Conservation (phyloP, 2,113 vertebrate species). For the Pampusana beccarii region DNA sequence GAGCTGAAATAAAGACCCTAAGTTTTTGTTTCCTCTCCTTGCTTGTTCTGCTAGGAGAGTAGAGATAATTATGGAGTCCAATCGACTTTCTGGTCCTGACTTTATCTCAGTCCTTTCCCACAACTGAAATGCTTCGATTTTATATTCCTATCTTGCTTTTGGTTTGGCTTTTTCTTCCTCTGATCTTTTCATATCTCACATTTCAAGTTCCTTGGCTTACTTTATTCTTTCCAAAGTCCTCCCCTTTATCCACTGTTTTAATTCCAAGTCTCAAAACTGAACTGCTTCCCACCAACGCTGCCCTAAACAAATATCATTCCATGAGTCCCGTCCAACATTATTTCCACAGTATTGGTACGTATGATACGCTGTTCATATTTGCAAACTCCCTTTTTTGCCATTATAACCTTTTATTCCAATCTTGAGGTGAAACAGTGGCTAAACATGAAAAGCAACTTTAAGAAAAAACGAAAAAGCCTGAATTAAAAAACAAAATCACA, state of each 20-base stretch:
- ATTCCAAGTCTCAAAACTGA: neutral
- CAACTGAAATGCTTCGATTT: neutral
- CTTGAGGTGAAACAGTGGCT: neutral
- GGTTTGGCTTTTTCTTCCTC: neutral
- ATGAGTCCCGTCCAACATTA: neutral
- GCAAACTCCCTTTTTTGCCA: neutral
- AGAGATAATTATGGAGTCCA: neutral
- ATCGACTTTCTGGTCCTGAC: neutral
- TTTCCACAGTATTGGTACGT: neutral
- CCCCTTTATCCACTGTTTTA: neutral
- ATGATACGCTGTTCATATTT: neutral
- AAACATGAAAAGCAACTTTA: neutral
- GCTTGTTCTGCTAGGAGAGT: neutral
- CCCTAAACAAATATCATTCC: neutral
- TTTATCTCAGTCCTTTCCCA: neutral
- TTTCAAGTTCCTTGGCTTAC: neutral
- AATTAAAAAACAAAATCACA: neutral
- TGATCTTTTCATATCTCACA: neutral
- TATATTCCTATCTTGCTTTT: neutral
- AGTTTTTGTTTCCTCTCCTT: neutral
- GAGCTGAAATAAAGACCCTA: neutral
- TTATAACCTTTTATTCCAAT: neutral
- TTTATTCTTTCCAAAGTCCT: neutral
- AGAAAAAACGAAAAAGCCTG: neutral
- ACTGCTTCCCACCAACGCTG: neutral